phyloP scores from a whole-genome alignment of 1,140 invertebrate species.

The Drosophila guanche region DNA sequence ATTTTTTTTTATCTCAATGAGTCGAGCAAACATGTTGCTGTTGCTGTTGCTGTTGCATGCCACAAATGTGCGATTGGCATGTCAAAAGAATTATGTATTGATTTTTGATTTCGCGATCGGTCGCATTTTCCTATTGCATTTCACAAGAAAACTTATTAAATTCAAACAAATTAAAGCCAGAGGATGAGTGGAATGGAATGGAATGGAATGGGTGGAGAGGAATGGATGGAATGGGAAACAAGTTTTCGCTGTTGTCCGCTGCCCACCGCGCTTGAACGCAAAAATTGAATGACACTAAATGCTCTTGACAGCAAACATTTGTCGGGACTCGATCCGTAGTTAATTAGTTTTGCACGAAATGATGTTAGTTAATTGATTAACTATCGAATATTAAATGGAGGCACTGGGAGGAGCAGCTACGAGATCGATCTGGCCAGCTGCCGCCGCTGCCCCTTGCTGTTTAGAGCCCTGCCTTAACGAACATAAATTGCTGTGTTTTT shows the following conservation, averaged over 20 bases:
- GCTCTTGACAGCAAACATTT: slow-evolving; percentile 78
- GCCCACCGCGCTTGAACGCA: slow-evolving; percentile 18
- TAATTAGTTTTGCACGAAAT: slow-evolving; percentile 81
- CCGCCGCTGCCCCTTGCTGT: too few species aligned
- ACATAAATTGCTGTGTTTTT: slow-evolving; percentile 54
- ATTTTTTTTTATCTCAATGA: slow-evolving; percentile 79
- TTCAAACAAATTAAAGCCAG: slow-evolving; percentile 56
- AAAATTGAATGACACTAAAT: slow-evolving; percentile 77
- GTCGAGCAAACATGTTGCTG: slow-evolving; percentile 65
- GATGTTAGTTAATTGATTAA: slow-evolving; percentile 81
- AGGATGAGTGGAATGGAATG: slow-evolving; percentile 7
- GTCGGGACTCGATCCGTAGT: slow-evolving; percentile 57
- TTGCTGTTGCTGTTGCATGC: slow-evolving; percentile 60
- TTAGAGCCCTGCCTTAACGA: neutral
- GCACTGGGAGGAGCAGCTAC: slow-evolving; percentile 7
- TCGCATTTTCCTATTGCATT: slow-evolving; percentile 1
- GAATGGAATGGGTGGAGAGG: slow-evolving; percentile 11
- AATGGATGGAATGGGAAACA: slow-evolving; percentile 38
- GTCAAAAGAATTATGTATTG: slow-evolving; percentile 82
- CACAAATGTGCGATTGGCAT: slow-evolving; percentile 82
- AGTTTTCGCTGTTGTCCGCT: slow-evolving; percentile 20
- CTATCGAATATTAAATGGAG: slow-evolving; percentile 33
- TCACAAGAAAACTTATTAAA: slow-evolving; percentile 53
- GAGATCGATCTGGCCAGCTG: slow-evolving; percentile 25
- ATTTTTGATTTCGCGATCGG: slow-evolving; percentile 72